Percentiles rank a stretch among this genome's conserved stretches.
Conservation (phyloP, 1,140 invertebrate genomes). For the Drosophila littoralis region DNA sequence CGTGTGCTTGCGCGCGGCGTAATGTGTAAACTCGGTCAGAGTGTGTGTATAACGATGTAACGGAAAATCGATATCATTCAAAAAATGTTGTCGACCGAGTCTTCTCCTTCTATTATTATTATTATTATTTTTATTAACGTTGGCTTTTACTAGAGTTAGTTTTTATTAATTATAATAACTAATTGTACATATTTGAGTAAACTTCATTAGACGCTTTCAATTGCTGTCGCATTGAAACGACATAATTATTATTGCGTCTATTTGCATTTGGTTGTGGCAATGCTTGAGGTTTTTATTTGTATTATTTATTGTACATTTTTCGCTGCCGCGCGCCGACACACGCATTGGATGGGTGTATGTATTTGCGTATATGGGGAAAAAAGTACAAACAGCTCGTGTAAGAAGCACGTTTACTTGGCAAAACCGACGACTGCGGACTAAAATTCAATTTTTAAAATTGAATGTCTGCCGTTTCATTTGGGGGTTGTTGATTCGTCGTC, state of each 20-base stretch:
- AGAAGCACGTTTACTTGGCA: slow-evolving; percentile 79
- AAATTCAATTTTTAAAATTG: slow-evolving; percentile 43
- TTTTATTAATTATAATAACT: no score
- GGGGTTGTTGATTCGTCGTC: slow-evolving; percentile 38
- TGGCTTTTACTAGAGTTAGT: background rate
- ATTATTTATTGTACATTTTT: slow-evolving; percentile 14
- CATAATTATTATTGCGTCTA: background rate
- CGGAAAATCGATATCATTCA: slow-evolving; percentile 74
- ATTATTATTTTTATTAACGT: background rate
- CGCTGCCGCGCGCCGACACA: slow-evolving; percentile 39
- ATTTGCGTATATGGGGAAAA: slow-evolving; percentile 42
- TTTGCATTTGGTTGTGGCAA: slow-evolving; percentile 14
- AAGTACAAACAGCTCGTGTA: slow-evolving; percentile 47
- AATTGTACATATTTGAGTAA: no score
- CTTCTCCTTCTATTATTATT: background rate
- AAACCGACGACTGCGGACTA: slow-evolving; percentile 77
- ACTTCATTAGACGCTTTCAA: background rate
- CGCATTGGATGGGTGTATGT: slow-evolving; percentile 22
- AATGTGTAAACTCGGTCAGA: slow-evolving; percentile 69
- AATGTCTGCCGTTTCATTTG: slow-evolving; percentile 22
- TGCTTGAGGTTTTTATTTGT: slow-evolving; percentile 11
- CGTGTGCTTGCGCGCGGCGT: slow-evolving; percentile 66
- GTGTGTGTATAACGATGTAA: slow-evolving; percentile 80
- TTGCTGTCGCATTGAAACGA: background rate
- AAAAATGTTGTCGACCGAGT: slow-evolving; percentile 60